These are phyloP conservation scores for Drosophila micromelanica DNA, from an alignment of 1,140 invertebrate genomes.

Conservation along the genomic window DNA sequence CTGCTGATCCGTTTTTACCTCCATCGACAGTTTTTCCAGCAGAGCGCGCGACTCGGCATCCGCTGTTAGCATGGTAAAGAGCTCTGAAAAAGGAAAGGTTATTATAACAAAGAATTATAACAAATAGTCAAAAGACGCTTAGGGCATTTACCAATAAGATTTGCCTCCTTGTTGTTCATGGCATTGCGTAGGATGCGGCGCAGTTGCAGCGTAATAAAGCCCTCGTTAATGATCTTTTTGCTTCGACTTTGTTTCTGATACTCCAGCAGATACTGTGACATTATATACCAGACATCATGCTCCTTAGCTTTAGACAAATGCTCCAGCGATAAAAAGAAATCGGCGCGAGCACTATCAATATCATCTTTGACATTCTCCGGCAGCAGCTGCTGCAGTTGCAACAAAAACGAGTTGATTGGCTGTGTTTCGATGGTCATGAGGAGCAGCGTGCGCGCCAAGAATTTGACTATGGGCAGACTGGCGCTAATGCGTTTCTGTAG, in stretches of 20 bases:
- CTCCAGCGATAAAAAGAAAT: conserved; percentile 77
- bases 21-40: conserved; percentile 61
- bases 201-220: conserved; percentile 72
- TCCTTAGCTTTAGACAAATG: conserved; percentile 74
- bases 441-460: conserved; percentile 65
- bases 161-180: conserved; percentile 65
- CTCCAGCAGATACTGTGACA: conserved; percentile 69
- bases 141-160: conserved; percentile 58
- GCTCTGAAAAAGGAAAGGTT: conserved; percentile 30
- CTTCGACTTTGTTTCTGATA: conserved; percentile 62
- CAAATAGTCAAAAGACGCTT: background rate
- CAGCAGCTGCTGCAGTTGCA: conserved; percentile 49
- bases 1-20: conserved; percentile 75
- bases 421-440: conserved; percentile 61
- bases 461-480: conserved; percentile 65
- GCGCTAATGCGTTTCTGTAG: conserved; percentile 52
- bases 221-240: conserved; percentile 68
- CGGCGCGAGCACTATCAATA: conserved; percentile 58
- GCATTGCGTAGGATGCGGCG: conserved; percentile 68
- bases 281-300: conserved; percentile 75
- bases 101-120: background rate
- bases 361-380: conserved; percentile 48
- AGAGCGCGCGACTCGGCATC: conserved; percentile 52
- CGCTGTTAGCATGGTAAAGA: conserved; percentile 69
- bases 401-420: conserved; percentile 56